Evolutionary conservation across 2,113 vertebrate genomes (phyloP).

Genomic region (Silurus glanis): DNA sequence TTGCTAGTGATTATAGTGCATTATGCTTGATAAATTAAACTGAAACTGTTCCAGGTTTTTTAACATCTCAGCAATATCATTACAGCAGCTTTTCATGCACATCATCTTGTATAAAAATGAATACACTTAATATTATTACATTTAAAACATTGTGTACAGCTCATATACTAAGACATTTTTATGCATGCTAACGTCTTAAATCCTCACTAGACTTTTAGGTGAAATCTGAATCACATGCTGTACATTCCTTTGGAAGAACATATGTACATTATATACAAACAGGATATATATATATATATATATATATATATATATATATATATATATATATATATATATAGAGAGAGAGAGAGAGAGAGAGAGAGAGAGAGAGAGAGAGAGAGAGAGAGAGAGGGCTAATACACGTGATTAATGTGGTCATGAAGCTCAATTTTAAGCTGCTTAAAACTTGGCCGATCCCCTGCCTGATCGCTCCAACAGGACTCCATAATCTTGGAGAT

Average conservation of each 20-base stretch:
- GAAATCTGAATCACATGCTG: background rate
- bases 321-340: too few relatives aligned
- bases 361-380: too few relatives aligned
- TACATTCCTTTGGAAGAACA: background rate
- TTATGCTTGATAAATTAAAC: background rate
- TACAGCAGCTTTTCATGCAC: background rate
- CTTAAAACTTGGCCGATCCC: constrained; percentile 63
- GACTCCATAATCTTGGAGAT: constrained; percentile 62
- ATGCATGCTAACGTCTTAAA: background rate
- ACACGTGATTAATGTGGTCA: constrained; percentile 27
- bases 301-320: too few relatives aligned
- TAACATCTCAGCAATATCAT: background rate
- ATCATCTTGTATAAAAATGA: background rate
- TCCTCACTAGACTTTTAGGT: background rate
- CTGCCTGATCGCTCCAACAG: constrained; percentile 64
- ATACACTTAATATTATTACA: constrained; percentile 1
- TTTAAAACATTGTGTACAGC: background rate
- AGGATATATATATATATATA: too few relatives aligned
- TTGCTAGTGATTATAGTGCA: background rate
- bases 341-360: too few relatives aligned
- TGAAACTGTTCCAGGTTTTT: background rate
- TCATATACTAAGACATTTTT: background rate
- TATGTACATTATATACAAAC: background rate
- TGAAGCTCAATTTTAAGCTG: constrained; percentile 50
- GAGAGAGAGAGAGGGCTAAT: background rate